Evolutionary conservation across 2,113 vertebrate species (phyloP), one percentile per base, ranked within the genome.

Genomic region (Podilymbus podiceps): DNA sequence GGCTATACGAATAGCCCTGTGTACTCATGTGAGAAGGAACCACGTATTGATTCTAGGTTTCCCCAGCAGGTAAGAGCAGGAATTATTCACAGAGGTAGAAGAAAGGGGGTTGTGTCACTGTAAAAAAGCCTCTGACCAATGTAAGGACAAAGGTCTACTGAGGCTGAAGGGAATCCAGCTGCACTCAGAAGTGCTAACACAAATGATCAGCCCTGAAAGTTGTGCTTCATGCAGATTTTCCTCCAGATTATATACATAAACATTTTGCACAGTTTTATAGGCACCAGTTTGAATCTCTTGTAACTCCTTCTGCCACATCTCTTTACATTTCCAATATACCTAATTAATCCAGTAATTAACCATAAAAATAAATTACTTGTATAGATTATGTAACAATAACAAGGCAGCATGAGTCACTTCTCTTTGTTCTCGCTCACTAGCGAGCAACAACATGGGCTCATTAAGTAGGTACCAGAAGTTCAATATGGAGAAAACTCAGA

Each of bases 331-430:
- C 82, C 93, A 96, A 92, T 96, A 88, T 73, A 91, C 66, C 68
- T 88, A 89, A 86, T 88, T 95, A 95, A 97, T 95, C 91, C 91
- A 92, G 79, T 89, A 92, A 84, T 94, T 96, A 95, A 96, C 88
- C 89, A 91, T 96, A 96, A 77, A 97, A 68, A 49, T 63, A 97
- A 96, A 96, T 90, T 87, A 88, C 95, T 96, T 93, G 93, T 93
- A 68, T 93, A 96, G 96, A 83, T 89, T 94, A 96, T 84, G 87
- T 81, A 90, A 95, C 86, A 95, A 94, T 90, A 94, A 94, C 75
- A 76, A 94, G 85, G 94, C 76, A 83, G 74, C 50, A 38, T 97
- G 95, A 97, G 92, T 93, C 93, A 92, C 55, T 77, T 85, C 46
- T 84, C 80, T 95, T 96, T 97, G 95, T 95, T 96, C 96, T 97